Evolutionary conservation across 2,888 invertebrate species (phyloP), one percentile per base, ranked within the genome.

Genomic region (Eulithis testata): DNA sequence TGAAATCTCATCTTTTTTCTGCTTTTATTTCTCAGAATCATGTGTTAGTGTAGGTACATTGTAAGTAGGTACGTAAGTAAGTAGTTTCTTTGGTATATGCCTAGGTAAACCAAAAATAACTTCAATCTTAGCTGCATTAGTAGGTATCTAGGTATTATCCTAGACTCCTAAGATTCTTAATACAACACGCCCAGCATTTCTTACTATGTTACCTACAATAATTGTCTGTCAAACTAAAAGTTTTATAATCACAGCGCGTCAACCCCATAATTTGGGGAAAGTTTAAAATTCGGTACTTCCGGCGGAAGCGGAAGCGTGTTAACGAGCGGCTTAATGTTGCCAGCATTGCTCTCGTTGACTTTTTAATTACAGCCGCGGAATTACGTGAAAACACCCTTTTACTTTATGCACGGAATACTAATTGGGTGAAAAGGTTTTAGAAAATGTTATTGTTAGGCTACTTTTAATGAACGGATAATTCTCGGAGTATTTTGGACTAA

Each of bases 261-360:
- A 62, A 54, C 58, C 40, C 47, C 43, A 49, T 44, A 61, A 70
- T 52, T 58, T 27, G 27, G 31, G 12, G 52, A 59, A 76, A 77
- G 76, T 78, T 76, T 76, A 81, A 76, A 82, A 76, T 75, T 76
- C 73, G 56, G 74, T 73, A 76, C 75, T 77, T 76, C 73, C 74
- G 53, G 53, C 76, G 70, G 74, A 70, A 77, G 73, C 76, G 78
- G 73, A 75, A 69, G 76, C 73, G 77, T 85, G 89, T 88, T 89
- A 90, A 89, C 89, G 89, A 88, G 85, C 80, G 85, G 85, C 87
- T 91, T 90, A 90, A 88, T 86, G 89, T 85, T 88, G 87, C 83
- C 87, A 86, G 77, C 86, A 84, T 82, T 85, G 84, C 69, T 66
- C 72, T 70, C 77, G 76, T 77, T 88, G 91, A 91, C 92, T 91